phyloP scores from a whole-genome alignment of 1,140 invertebrate species.

The Leptinotarsa lineolata region DNA sequence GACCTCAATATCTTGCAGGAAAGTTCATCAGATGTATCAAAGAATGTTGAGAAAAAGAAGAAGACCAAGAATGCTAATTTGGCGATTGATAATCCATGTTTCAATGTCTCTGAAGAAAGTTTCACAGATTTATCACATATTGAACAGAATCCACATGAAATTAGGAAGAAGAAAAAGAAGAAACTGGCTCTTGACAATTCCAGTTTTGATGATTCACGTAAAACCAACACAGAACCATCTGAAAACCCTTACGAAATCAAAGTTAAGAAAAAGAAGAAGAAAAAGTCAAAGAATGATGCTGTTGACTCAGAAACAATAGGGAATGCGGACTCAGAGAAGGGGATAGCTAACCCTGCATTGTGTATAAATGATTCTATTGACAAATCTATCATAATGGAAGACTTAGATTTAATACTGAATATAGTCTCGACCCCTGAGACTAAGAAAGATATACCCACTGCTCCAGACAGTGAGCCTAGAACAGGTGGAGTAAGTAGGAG shows the following conservation, averaged over 20 bases:
- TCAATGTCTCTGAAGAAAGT: conserved; percentile 22
- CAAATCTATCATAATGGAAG: conserved; percentile 10
- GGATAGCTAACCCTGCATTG: conserved; percentile 41
- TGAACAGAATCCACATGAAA: conserved; percentile 23
- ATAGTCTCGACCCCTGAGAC: conserved; percentile 38
- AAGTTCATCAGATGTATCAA: background rate
- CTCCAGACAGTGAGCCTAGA: conserved; percentile 19
- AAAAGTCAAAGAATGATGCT: conserved; percentile 30
- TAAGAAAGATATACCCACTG: conserved; percentile 12
- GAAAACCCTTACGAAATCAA: conserved; percentile 36
- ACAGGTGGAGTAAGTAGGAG: conserved; percentile 31
- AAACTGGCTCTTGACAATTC: conserved; percentile 32
- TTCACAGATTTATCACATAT: conserved; percentile 11
- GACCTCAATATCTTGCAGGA: background rate
- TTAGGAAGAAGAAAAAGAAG: conserved; percentile 22
- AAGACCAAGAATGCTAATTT: conserved; percentile 13
- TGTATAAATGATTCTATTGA: conserved; percentile 29
- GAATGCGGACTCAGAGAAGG: conserved; percentile 60
- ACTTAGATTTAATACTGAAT: conserved; percentile 46
- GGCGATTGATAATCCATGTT: conserved; percentile 32
- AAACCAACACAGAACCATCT: conserved; percentile 7
- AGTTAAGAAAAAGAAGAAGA: conserved; percentile 37
- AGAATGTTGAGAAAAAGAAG: conserved; percentile 26
- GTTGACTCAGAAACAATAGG: conserved; percentile 7
- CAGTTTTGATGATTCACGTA: conserved; percentile 22